Base-by-base conservation (phyloP, 2,888 invertebrate species). In the Agonopterix subpropinquella region DNA sequence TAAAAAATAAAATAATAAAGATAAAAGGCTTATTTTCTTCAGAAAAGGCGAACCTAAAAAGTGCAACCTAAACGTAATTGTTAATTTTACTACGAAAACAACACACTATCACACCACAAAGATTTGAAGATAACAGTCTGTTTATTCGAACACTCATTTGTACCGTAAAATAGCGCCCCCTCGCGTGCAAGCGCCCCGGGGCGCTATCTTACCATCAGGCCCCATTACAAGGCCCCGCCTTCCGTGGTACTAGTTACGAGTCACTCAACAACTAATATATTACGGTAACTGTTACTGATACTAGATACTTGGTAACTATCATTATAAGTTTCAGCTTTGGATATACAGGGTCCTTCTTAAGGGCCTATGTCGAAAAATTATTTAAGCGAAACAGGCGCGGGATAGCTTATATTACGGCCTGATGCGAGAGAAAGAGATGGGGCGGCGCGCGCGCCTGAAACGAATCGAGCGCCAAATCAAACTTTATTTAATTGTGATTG, bases 261-360 rank as follows among this genome's bases (percentile, higher is more conserved):
- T 69, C 70, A 68, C 70, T 72, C 71, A 59, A 57, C 62, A 59
- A 47, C 57, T 53, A 49, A 55, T 58, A 59, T 58, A 57, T 59
- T 53, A 55, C 48, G 41, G 36, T 55, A 55, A 55, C 56, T 48
- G 35, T 10, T 5, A 39, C 10, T 39, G 39, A 39, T 39, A 39
- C 39, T n/a, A n/a, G 39, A 11, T 10, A 28, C 5, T 28, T 28
- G n/a, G 39, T 10, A 39, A 39, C 39, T 39, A 37, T 37, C 37
- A 37, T 37, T 37, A 28, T 28, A 28, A 28, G 28, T 28, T 28
- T 18, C 4, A 28, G 18, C 18, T 18, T 18, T 18, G 28, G 18
- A 18, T 18, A 18, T 18, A n/a, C n/a, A n/a, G n/a, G n/a, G n/a
- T n/a, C n/a, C n/a, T n/a, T n/a, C n/a, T n/a, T n/a, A n/a, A n/a